Conservation (phyloP, 1,140 invertebrate species). For the Conus betulinus region DNA sequence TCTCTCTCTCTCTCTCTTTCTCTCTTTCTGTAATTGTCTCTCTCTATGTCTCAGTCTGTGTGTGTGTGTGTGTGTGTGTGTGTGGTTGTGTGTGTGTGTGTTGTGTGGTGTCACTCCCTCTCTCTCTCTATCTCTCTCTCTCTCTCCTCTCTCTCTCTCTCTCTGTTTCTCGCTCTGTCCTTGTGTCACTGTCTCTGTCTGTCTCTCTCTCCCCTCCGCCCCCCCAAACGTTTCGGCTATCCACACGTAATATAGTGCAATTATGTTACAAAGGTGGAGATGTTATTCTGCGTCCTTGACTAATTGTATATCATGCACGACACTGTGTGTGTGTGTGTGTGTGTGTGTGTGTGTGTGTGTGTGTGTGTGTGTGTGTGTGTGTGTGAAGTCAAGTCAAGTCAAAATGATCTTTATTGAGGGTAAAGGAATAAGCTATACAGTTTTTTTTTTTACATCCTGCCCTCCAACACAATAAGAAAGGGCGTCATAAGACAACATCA, state of each 20-base stretch:
- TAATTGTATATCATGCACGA: neutral
- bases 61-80: neutral
- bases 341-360: constrained; percentile 18
- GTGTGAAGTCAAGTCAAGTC: neutral
- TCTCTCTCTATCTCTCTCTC: too few species aligned
- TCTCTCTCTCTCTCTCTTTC: neutral
- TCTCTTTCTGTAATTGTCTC: neutral
- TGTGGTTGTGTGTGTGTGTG: neutral
- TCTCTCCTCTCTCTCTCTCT: too few species aligned
- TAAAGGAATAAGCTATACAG: too few species aligned
- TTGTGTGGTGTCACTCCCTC: neutral
- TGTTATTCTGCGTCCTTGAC: neutral
- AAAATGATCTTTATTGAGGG: too few species aligned
- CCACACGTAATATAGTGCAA: too few species aligned
- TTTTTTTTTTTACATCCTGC: too few species aligned
- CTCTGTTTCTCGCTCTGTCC: too few species aligned
- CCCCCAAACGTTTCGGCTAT: neutral
- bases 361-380: constrained; percentile 18
- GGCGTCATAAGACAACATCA: too few species aligned
- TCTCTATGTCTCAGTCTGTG: neutral
- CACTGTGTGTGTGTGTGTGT: neutral
- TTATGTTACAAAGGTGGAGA: too few species aligned
- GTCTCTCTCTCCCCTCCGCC: neutral
- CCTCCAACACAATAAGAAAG: too few species aligned
- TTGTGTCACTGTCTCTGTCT: too few species aligned